phyloP scores from a whole-genome alignment of 2,888 invertebrate species.

The Erebia ligea region DNA sequence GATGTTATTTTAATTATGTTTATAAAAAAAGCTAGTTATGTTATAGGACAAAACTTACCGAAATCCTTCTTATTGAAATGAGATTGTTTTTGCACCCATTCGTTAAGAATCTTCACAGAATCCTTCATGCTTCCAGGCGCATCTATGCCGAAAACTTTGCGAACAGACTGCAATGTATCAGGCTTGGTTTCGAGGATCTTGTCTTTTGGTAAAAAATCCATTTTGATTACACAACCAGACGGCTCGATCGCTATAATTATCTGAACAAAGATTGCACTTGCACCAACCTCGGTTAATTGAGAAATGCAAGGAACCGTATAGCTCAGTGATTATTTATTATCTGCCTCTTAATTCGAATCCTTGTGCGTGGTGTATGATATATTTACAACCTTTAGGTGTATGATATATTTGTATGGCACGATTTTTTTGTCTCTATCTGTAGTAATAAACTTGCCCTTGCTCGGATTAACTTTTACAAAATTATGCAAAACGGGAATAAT shows the following conservation, averaged over 20 bases:
- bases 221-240: slow-evolving; percentile 27
- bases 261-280: slow-evolving; percentile 20
- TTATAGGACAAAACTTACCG: slow-evolving; percentile 49
- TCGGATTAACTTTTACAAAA: not conserved
- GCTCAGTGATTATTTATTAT: slow-evolving; percentile 13
- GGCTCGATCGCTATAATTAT: slow-evolving; percentile 11
- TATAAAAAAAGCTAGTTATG: too few species aligned
- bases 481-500: not conserved
- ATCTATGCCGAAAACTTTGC: slow-evolving; percentile 50
- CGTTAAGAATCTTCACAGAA: slow-evolving; percentile 51
- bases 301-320: slow-evolving; percentile 4
- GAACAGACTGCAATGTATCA: slow-evolving; percentile 44
- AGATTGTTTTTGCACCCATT: slow-evolving; percentile 55
- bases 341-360: slow-evolving; percentile 12
- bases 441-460: not conserved
- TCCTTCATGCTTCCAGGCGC: slow-evolving; percentile 47
- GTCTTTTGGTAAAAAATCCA: slow-evolving; percentile 31
- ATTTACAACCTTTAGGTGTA: not conserved
- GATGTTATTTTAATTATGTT: too few species aligned
- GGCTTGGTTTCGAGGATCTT: slow-evolving; percentile 43
- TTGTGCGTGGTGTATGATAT: not conserved
- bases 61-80: slow-evolving; percentile 55
- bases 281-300: slow-evolving; percentile 9
- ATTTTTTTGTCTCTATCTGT: not conserved
- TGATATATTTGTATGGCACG: not conserved